Evolutionary conservation across 2,113 vertebrate genomes (phyloP).

Genomic region (Nycticorax nycticorax): DNA sequence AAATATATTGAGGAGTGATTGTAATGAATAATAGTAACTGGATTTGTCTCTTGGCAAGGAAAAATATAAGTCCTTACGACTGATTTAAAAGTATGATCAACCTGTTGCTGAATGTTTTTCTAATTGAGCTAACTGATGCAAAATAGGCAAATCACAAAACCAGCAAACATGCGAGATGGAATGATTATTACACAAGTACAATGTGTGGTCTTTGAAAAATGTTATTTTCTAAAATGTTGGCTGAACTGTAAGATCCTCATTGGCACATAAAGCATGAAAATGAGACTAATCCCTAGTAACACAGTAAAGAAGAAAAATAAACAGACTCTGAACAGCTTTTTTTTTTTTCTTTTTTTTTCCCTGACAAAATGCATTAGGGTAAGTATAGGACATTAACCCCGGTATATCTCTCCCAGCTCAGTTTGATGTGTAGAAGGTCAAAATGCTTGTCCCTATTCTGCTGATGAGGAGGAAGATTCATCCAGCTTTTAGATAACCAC

Average conservation of each 20-base stretch:
- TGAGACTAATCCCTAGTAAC: background rate
- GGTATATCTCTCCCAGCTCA: background rate
- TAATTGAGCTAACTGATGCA: slow-evolving; percentile 9
- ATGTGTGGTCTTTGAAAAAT: background rate
- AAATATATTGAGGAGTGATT: slow-evolving; percentile 61
- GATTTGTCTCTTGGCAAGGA: slow-evolving; percentile 63
- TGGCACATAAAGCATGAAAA: background rate
- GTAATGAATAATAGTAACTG: slow-evolving; percentile 64
- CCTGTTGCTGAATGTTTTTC: slow-evolving; percentile 39
- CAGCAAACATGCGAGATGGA: background rate
- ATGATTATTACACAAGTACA: background rate
- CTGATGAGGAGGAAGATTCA: background rate
- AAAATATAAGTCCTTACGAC: slow-evolving; percentile 31
- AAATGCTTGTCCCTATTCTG: background rate
- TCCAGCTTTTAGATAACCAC: background rate
- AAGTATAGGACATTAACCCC: background rate
- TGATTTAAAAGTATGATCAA: slow-evolving; percentile 50
- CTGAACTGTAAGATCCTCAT: background rate
- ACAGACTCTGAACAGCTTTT: background rate
- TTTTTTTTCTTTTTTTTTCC: background rate
- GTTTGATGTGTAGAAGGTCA: background rate
- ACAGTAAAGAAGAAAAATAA: background rate
- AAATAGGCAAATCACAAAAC: background rate
- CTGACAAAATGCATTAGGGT: background rate
- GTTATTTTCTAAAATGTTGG: background rate